Conservation (phyloP, 2,888 invertebrate species). For the Oscheius myriophilus region DNA sequence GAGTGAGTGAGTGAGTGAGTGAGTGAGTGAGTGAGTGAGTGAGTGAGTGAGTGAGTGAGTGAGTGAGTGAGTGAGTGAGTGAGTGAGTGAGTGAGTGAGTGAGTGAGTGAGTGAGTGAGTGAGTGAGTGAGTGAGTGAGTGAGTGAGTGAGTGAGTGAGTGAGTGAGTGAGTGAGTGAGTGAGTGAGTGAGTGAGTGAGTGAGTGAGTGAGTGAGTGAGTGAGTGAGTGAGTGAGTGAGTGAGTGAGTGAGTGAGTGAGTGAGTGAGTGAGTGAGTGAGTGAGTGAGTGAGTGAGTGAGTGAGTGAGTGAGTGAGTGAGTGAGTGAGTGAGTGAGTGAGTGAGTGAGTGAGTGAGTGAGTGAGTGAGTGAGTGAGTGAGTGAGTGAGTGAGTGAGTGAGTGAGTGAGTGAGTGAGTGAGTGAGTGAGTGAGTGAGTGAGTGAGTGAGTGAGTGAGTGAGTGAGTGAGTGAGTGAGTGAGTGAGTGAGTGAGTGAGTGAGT, state of each 20-base stretch:
- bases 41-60: not conserved
- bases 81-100: conserved; percentile 20
- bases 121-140: not conserved
- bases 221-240: no score
- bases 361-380: not conserved
- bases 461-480: not conserved
- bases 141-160: no score
- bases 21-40: conserved; percentile 18
- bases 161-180: no score
- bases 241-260: no score
- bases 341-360: conserved; percentile 47
- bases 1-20: conserved; percentile 40
- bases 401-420: no score
- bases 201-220: not conserved
- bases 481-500: no score
- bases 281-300: not conserved
- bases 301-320: no score
- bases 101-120: conserved; percentile 36
- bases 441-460: conserved; percentile 18
- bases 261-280: conserved; percentile 47
- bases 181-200: conserved; percentile 44
- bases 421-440: conserved; percentile 40
- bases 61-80: no score
- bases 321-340: no score
- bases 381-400: no score